A percentile compares a stretch with the other conserved stretches of the same genome.
phyloP scores from a whole-genome alignment of 2,113 vertebrate genomes.

The Gavia stellata region DNA sequence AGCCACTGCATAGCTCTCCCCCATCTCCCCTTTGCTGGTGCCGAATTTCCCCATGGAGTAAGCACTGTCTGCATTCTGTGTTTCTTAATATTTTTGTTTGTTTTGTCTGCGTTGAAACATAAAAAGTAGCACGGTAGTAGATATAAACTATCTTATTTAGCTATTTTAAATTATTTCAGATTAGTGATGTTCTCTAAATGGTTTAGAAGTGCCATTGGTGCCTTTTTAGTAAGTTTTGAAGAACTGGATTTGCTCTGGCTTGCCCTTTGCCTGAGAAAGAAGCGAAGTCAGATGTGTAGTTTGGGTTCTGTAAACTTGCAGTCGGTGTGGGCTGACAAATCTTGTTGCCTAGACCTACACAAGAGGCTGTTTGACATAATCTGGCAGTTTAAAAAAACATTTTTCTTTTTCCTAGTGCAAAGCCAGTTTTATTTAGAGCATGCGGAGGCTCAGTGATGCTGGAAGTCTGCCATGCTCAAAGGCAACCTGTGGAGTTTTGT shows the following conservation, averaged over 20 bases:
- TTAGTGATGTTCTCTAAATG: background rate
- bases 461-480: constrained; percentile 22
- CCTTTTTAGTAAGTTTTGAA: background rate
- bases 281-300: background rate
- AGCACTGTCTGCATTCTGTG: background rate
- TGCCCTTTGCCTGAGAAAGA: background rate
- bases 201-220: background rate
- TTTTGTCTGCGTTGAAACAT: background rate
- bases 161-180: background rate
- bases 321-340: constrained; percentile 33
- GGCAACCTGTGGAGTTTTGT: constrained; percentile 35
- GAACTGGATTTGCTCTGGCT: background rate
- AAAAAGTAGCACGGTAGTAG: background rate
- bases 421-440: constrained; percentile 20
- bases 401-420: constrained; percentile 29
- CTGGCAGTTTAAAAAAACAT: constrained; percentile 43
- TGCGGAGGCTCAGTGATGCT: background rate
- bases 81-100: background rate
- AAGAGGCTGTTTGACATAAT: constrained; percentile 33
- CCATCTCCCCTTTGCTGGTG: background rate
- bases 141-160: background rate
- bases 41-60: background rate
- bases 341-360: background rate
- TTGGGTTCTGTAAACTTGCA: background rate
- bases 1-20: background rate